Evolutionary conservation across 2,113 vertebrate species (phyloP).

Genomic region (Casuarius casuarius): DNA sequence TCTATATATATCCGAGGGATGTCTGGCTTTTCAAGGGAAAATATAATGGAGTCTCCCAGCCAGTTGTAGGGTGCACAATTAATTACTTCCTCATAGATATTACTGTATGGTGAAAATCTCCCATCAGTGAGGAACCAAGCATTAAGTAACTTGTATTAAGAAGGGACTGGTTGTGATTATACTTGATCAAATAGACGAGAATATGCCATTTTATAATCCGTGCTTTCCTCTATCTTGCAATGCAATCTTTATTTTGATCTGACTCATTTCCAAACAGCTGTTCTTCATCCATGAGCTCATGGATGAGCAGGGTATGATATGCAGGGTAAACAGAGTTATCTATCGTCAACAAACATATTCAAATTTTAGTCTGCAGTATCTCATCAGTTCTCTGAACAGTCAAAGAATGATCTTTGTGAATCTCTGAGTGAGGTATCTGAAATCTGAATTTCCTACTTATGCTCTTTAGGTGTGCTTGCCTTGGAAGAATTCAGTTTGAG

Average conservation of each 20-base stretch:
- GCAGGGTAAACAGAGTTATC: not conserved
- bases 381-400: not conserved
- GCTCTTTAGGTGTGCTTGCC: not conserved
- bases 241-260: not conserved
- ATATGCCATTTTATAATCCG: not conserved
- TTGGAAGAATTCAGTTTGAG: not conserved
- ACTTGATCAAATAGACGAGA: not conserved
- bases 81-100: not conserved
- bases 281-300: not conserved
- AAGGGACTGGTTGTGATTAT: not conserved
- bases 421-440: not conserved
- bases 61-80: not conserved
- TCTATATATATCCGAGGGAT: not conserved
- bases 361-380: not conserved
- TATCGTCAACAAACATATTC: not conserved
- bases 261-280: not conserved
- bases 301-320: not conserved
- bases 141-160: not conserved
- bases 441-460: not conserved
- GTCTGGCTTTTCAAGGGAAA: not conserved
- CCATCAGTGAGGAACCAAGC: not conserved
- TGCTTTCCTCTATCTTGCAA: not conserved
- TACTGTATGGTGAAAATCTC: not conserved
- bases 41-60: not conserved
- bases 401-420: not conserved